Evolutionary conservation across 30 jellyfish, hydroid and myxozoan species (phyloP), one percentile per base, ranked within the genome.

Genomic region (Chironex yamaguchii): DNA sequence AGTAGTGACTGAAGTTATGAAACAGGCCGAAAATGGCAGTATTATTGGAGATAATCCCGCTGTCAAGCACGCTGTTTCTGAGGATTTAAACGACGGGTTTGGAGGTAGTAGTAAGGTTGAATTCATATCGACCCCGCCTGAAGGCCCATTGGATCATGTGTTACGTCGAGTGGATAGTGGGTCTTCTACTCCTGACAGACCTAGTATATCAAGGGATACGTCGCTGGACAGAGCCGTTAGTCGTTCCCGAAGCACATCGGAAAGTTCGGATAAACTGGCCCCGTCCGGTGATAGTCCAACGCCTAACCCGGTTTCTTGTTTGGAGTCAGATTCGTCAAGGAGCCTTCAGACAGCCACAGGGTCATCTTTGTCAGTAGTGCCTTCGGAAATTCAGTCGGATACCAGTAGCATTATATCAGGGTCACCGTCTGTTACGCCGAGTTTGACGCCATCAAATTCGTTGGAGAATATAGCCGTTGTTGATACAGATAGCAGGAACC

Each of bases 351-450:
- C 58, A 42, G 58, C 9, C 9, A 6, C 17, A 17, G 29, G 29
- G 12, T 22, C 9, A 67, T 4, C 67, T 21, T 20, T 12, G 22
- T 3, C 3, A 22, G 22, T 67, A 3, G 25, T 11, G 22, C 23
- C 67, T 0, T 36, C 53, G 68, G 97, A 89, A 49, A 49, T 79
- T 17, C 31, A 76, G 32, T 89, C 97, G 17, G 97, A 89, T 30
- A 71, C 91, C 1, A 79, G 91, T 65, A 73, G 88, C 68, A 75
- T 65, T 12, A 54, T 84, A 0, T 52, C 92, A 30, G 88, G 71
- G 29, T 89, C 97, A 13, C 97, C 97, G 1, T 71, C 79, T 17
- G 62, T 71, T 20, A 89, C 97, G 2, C 96, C 96, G 9, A 76
- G 82, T 29, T 22, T 86, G 34, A 86, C 96, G 36, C 96, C 96